These are phyloP conservation scores for Euspilapteryx auroguttella DNA, from an alignment of 2,888 invertebrate species.

Conservation along the genomic window DNA sequence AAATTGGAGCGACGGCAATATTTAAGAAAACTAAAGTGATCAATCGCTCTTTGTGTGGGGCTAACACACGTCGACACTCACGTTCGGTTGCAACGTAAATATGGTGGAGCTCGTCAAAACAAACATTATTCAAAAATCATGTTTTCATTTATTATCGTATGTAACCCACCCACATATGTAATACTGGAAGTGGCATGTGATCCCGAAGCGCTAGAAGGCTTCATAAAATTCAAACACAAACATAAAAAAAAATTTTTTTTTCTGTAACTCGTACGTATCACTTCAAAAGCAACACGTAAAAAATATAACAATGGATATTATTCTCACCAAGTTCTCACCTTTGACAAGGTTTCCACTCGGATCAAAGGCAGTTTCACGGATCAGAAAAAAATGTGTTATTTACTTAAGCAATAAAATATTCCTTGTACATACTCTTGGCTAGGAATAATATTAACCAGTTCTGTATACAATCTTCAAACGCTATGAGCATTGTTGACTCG, in stretches of 20 bases:
- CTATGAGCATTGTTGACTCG: constrained; percentile 28
- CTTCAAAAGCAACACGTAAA: no score
- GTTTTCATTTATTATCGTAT: constrained; percentile 51
- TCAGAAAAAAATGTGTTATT: no score
- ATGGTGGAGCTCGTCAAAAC: constrained; percentile 42
- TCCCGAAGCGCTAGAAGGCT: no score
- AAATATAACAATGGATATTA: no score
- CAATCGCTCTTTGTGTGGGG: constrained; percentile 56
- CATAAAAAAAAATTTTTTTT: no score
- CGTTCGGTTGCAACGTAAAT: constrained; percentile 25
- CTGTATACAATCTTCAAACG: constrained; percentile 21
- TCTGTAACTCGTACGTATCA: no score
- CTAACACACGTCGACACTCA: constrained; percentile 34
- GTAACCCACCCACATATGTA: constrained; percentile 33
- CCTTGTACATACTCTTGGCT: constrained; percentile 10
- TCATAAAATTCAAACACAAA: no score
- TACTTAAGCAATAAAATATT: constrained; percentile 2
- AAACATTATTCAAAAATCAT: constrained; percentile 47
- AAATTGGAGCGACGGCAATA: constrained; percentile 37
- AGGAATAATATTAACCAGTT: constrained; percentile 20
- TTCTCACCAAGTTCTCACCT: no score
- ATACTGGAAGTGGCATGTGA: constrained; percentile 23
- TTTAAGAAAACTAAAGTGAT: constrained; percentile 35
- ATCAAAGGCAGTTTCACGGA: no score
- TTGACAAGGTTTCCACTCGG: no score